These are phyloP conservation scores for Dione juno DNA, from an alignment of 2,888 invertebrate species.

Conservation along the genomic window DNA sequence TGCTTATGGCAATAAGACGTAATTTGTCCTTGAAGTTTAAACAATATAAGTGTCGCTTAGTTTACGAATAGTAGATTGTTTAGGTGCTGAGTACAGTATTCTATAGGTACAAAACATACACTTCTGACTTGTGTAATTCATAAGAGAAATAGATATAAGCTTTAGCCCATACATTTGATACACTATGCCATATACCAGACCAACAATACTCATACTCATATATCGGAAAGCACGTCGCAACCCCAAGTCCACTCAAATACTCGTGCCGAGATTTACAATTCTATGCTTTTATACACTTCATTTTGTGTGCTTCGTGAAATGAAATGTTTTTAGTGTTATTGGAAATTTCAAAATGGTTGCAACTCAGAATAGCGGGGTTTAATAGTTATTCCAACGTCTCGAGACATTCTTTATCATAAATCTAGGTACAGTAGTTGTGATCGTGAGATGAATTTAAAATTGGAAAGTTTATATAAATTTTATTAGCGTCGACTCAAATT, in stretches of 20 bases:
- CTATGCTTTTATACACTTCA: conserved; percentile 27
- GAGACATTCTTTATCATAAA: no score
- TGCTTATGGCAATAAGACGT: background rate
- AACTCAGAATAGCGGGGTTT: conserved; percentile 2
- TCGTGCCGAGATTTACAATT: conserved; percentile 28
- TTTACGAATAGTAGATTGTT: conserved; percentile 17
- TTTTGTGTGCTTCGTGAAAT: conserved; percentile 21
- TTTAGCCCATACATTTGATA: background rate
- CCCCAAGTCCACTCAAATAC: conserved; percentile 24
- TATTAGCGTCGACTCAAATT: no score
- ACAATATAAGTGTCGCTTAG: background rate
- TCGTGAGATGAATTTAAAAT: no score
- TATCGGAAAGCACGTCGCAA: conserved; percentile 16
- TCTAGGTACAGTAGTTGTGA: no score
- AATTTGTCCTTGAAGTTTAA: background rate
- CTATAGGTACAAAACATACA: background rate
- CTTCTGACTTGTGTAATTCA: no score
- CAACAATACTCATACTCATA: conserved; percentile 20
- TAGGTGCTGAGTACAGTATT: background rate
- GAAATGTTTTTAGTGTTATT: conserved; percentile 23
- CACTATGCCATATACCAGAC: background rate
- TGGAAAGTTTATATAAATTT: no score
- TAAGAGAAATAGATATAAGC: no score
- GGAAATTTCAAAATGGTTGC: conserved; percentile 1
- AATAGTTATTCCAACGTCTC: background rate